Evolutionary conservation across 2,797 vertebrate genomes (phyloP), one percentile per base, ranked within the genome.

Genomic region (Petrocephalus schoutedeni): DNA sequence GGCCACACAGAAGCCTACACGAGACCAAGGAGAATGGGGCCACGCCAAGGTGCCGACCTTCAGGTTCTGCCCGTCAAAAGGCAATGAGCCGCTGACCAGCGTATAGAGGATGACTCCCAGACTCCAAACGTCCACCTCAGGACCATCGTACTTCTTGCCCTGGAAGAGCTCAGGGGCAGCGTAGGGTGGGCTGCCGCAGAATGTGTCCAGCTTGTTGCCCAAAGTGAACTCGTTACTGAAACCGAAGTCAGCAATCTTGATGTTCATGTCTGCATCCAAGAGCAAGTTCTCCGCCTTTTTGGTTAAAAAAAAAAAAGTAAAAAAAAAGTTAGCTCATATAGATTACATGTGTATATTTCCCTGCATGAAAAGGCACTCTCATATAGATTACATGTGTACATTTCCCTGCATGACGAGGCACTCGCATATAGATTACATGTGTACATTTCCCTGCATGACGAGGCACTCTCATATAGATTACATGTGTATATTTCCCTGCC

Each of bases 241-340:
- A 92, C 98, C 98, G 87, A 99, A 99, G 91, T 99, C 98, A 16
- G 98, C 98, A 89, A 99, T 99, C 95, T 99, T 99, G 92, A 99
- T 99, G 95, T 99, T 99, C 98, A 99, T 99, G 95, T 99, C 98
- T 23, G 98, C 97, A 90, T 99, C 98, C 88, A 99, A 95, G 88
- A 99, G 96, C 64, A 99, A 94, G 95, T 99, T 99, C 95, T 99
- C 98, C 89, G 98, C 98, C 98, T 99, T 91, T 45, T 51, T 23
- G 51, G 64, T 36, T 28, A 71, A 71, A 28, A 12, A 71, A 71
- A 28, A 4, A 51, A 51, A 71, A 86, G 7, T 23, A 28, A 58
- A 10, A 21, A 36, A 7, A 28, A 28, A 57, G 41, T 86, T 9
- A 28, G 9, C 19, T 21, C 80, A 83, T 9, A 28, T 28, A 28